Evolutionary conservation across 2,888 invertebrate species (phyloP).

Genomic region (Ectobius pallidus): DNA sequence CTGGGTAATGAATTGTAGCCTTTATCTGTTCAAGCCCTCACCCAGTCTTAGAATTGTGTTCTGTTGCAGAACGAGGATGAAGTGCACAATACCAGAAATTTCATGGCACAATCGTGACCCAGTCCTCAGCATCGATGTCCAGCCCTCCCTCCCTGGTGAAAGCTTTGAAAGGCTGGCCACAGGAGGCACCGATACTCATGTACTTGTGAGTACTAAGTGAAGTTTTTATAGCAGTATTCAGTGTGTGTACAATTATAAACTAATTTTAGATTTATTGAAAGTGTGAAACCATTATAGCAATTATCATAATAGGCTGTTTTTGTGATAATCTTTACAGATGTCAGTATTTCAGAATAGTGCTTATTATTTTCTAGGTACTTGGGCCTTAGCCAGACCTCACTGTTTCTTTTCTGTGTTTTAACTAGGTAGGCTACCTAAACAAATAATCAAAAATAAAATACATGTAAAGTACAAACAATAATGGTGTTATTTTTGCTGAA

Average conservation of each 20-base stretch:
- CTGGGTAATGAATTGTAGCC: too few relatives aligned
- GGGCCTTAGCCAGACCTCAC: too few relatives aligned
- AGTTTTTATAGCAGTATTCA: too few relatives aligned
- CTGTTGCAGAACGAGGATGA: conserved; percentile 65
- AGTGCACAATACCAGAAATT: conserved; percentile 94
- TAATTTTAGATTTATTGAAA: neutral
- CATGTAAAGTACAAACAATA: too few relatives aligned
- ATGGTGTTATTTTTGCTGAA: too few relatives aligned
- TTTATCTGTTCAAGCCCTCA: too few relatives aligned
- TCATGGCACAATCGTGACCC: conserved; percentile 98
- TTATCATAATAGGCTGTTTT: neutral
- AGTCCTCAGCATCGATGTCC: conserved; percentile 87
- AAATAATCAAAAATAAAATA: too few relatives aligned
- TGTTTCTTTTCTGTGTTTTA: too few relatives aligned
- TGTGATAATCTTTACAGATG: neutral
- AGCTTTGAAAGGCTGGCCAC: conserved; percentile 81
- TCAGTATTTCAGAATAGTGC: neutral
- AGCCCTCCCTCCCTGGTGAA: conserved; percentile 61
- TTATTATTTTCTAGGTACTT: neutral
- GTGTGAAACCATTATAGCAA: neutral
- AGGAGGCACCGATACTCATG: conserved; percentile 89
- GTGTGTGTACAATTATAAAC: too few relatives aligned
- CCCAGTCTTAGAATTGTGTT: too few relatives aligned
- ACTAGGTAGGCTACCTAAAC: too few relatives aligned
- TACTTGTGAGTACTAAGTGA: conserved; percentile 70